Base-by-base conservation (phyloP, 1,140 invertebrate genomes). In the Pseudomyrmex gracilis region DNA sequence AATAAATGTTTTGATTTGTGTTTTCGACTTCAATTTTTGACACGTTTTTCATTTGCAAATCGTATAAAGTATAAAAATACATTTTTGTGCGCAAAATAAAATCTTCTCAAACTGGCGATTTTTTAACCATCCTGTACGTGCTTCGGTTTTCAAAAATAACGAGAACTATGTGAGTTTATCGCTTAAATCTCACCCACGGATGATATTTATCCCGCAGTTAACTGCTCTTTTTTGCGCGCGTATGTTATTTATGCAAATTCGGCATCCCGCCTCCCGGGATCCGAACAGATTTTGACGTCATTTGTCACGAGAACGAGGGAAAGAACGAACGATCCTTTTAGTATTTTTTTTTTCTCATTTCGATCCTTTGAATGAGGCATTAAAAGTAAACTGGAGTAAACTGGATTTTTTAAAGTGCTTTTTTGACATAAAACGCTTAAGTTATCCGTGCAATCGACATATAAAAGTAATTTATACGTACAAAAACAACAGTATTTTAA, bases 251-350 rank as follows among this genome's bases (percentile, higher is more conserved):
- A 73, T 61, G 60, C 22, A 63, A 73, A 73, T 60, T 53, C 55
- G 15, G 17, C 20, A 15, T 13, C 24, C 20, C 24, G 22, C 3
- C 49, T 71, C 5, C 34, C 10, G 22, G 12, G 7, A 20, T 3
- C 2, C 5, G 9, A 45, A 58, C 66, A 34, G 66, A 77, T 45
- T 71, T 66, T 61, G 34, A 63, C 49, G 17, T 70, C 55, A 76
- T 76, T 87, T 64, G 64, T 87, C 82, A 64, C 9, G 24, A 55
- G 13, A 67, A 66, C 0, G 20, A 13, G 15, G 20, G 5, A 60
- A 77, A 76, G n/a, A 86, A 87, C 73, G 22, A 87, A 77, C 45
- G 61, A 51, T 12, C 70, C 58, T 70, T 15, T 22, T 12, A 80
- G 4, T 10, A 15, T 13, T 3, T 1, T 70, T 58, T 80, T 80